A percentile compares a stretch with the other conserved stretches of the same genome.
Evolutionary conservation across 2,797 vertebrate genomes (phyloP).

Genomic region (Cossypha caffra): DNA sequence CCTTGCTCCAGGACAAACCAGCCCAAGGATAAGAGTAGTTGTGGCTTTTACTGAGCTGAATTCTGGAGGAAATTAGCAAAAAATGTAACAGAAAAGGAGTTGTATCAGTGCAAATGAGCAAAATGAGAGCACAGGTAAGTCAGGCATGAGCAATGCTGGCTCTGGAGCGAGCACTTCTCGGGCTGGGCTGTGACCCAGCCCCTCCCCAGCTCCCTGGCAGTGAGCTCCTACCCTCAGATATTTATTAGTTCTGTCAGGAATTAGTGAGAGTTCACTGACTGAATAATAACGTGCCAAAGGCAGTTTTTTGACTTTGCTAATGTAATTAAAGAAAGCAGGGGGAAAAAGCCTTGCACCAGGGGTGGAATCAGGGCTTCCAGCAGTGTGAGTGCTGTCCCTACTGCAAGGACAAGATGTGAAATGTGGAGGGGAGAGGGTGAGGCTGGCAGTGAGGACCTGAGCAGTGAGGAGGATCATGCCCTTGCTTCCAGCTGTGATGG

Average conservation of each 20-base stretch:
- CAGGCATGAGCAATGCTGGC: neutral
- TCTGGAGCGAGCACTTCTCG: rapidly evolving
- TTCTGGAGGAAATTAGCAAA: neutral
- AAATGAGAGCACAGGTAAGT: neutral
- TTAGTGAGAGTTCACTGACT: constrained; percentile 64
- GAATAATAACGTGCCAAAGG: constrained; percentile 52
- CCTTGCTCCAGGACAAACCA: neutral
- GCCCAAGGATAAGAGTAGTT: neutral
- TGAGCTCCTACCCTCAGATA: neutral
- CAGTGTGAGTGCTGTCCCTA: rapidly evolving
- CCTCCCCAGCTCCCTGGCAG: neutral
- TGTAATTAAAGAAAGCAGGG: constrained; percentile 53
- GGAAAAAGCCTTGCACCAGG: neutral
- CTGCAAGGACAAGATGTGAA: neutral
- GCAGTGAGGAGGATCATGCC: neutral
- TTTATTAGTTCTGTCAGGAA: constrained; percentile 59
- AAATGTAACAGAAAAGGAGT: neutral
- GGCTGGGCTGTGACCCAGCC: neutral
- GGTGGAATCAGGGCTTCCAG: neutral
- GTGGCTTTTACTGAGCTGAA: neutral
- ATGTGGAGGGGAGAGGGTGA: neutral
- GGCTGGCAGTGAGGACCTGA: neutral
- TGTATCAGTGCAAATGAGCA: neutral
- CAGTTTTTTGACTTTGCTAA: constrained; percentile 27
- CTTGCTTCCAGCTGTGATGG: neutral